Conservation (phyloP, 2,797 vertebrate species). For the Gallinago nigripennis region DNA sequence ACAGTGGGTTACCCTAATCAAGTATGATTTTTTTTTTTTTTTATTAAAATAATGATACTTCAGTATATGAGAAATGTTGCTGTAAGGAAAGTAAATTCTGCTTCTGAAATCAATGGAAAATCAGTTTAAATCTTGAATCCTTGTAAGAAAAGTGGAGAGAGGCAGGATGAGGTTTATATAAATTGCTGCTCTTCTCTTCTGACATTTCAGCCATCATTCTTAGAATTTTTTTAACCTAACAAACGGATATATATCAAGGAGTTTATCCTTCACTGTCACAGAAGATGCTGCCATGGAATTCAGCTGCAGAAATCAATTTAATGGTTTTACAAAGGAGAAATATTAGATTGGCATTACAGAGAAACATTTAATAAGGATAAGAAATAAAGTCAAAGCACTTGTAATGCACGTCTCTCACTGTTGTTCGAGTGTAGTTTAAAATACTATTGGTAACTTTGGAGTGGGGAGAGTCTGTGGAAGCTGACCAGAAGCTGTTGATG, state of each 20-base stretch:
- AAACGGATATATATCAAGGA: neutral
- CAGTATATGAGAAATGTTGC: neutral
- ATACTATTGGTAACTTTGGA: neutral
- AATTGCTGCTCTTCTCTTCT: neutral
- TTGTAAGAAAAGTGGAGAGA: neutral
- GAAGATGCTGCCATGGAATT: slow-evolving; percentile 3
- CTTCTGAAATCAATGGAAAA: neutral
- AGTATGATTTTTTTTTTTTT: neutral
- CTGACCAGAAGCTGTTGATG: neutral
- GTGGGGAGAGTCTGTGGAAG: neutral
- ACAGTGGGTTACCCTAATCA: neutral
- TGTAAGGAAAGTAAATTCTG: neutral
- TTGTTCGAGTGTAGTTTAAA: neutral
- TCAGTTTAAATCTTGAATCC: neutral
- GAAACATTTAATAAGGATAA: slow-evolving; percentile 24
- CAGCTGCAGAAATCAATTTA: slow-evolving; percentile 8
- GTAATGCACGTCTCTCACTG: neutral
- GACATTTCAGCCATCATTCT: neutral
- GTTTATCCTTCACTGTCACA: slow-evolving; percentile 28
- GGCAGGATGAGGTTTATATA: neutral
- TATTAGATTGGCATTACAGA: slow-evolving; percentile 18
- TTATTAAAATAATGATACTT: neutral
- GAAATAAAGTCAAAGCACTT: slow-evolving; percentile 5
- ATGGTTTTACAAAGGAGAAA: slow-evolving; percentile 26
- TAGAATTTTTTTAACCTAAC: neutral